Percentiles rank a stretch among this genome's conserved stretches.
phyloP scores from a whole-genome alignment of 2,888 invertebrate species.

The Eristalis pertinax region DNA sequence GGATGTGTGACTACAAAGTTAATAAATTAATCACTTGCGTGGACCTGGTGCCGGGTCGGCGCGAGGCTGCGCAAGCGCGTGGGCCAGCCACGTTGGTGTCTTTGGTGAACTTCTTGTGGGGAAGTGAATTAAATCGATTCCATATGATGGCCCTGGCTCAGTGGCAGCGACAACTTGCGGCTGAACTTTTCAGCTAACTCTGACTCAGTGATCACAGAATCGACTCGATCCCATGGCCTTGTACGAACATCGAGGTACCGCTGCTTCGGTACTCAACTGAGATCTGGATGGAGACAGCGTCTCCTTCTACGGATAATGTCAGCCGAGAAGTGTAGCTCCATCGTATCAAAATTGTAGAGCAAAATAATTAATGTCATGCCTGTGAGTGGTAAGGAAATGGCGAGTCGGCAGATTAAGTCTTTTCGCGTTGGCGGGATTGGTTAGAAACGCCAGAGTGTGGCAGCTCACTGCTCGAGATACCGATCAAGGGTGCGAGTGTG shows the following conservation, averaged over 20 bases:
- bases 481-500: slow-evolving; percentile 67
- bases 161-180: slow-evolving; percentile 17
- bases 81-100: slow-evolving; percentile 26
- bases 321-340: slow-evolving; percentile 40
- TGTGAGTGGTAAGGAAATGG: slow-evolving; percentile 45
- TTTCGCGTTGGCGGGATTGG: slow-evolving; percentile 59
- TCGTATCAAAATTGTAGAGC: slow-evolving; percentile 27
- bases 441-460: slow-evolving; percentile 16
- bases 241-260: not conserved
- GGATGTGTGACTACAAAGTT: slow-evolving; percentile 65
- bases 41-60: slow-evolving; percentile 20
- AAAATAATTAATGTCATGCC: slow-evolving; percentile 50
- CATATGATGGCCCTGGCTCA: slow-evolving; percentile 47
- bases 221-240: not conserved
- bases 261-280: not conserved
- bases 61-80: slow-evolving; percentile 28
- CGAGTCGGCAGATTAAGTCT: slow-evolving; percentile 44
- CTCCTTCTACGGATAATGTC: not conserved
- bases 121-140: slow-evolving; percentile 34
- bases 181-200: slow-evolving; percentile 39
- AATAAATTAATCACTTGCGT: slow-evolving; percentile 71
- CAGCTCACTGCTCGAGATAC: slow-evolving; percentile 33
- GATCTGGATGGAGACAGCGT: not conserved
- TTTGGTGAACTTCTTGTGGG: slow-evolving; percentile 55
- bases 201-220: slow-evolving; percentile 33